Percentiles rank a stretch among this genome's conserved stretches.
Conservation (phyloP, 30 jellyfish, hydroid and myxozoan genomes). For the Catostylus mosaicus region DNA sequence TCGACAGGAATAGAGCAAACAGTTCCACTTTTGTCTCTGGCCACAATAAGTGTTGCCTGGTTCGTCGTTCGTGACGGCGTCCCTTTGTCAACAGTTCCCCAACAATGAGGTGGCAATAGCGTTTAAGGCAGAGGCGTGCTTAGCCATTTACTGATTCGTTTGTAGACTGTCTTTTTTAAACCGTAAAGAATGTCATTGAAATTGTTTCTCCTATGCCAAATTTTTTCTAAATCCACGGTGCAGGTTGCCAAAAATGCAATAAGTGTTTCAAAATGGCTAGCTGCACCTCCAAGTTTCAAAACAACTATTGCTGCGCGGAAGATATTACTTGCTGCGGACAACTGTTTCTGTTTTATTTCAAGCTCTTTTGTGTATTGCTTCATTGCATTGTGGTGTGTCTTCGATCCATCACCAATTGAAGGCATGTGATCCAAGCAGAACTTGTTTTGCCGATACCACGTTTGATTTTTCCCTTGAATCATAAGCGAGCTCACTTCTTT, state of each 20-base stretch:
- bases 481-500: too few species aligned
- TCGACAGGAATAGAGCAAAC: conserved; percentile 52
- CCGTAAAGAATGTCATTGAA: conserved; percentile 39
- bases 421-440: conserved; percentile 10
- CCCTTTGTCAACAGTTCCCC: conserved; percentile 38
- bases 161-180: conserved; percentile 2
- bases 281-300: conserved; percentile 43
- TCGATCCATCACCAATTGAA: conserved; percentile 22
- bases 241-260: conserved; percentile 20
- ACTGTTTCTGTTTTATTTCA: not conserved
- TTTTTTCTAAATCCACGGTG: conserved; percentile 24
- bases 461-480: conserved; percentile 3
- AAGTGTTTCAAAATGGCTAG: conserved; percentile 22
- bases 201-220: conserved; percentile 35
- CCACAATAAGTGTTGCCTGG: conserved; percentile 46
- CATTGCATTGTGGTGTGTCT: conserved; percentile 25
- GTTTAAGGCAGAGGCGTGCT: conserved; percentile 39
- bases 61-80: conserved; percentile 40
- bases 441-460: conserved; percentile 29
- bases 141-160: conserved; percentile 20
- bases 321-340: conserved; percentile 10
- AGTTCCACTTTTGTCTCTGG: conserved; percentile 35
- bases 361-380: conserved; percentile 4
- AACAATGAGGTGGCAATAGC: conserved; percentile 29
- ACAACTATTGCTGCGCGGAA: conserved; percentile 36